These are phyloP conservation scores for Epinephelus cyanopodus DNA, from an alignment of 2,113 vertebrate genomes.

Conservation along the genomic window DNA sequence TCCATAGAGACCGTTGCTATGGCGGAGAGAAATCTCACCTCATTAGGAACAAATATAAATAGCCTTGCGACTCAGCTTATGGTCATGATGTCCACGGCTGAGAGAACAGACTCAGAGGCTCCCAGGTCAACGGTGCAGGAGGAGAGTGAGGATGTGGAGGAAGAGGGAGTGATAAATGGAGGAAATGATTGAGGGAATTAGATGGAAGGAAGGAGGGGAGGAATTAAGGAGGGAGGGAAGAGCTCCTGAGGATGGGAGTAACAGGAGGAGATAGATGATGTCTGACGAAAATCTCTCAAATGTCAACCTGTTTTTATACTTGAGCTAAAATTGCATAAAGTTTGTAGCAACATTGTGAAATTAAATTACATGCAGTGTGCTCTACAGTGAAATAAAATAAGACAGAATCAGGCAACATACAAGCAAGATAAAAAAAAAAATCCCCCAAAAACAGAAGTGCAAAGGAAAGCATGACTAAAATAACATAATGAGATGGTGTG, in stretches of 20 bases:
- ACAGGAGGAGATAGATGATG: conserved; percentile 2
- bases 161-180: conserved; percentile 48
- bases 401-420: background rate
- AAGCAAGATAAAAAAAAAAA: background rate
- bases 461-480: conserved; percentile 19
- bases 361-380: background rate
- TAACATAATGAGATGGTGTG: conserved; percentile 28
- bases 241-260: conserved; percentile 39
- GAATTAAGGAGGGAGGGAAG: conserved; percentile 16
- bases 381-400: conserved; percentile 8
- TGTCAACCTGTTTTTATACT: conserved; percentile 37
- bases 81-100: conserved; percentile 74
- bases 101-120: conserved; percentile 67
- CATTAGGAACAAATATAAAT: conserved; percentile 87
- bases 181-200: conserved; percentile 51
- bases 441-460: conserved; percentile 6
- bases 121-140: conserved; percentile 63
- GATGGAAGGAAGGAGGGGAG: conserved; percentile 17
- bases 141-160: conserved; percentile 39
- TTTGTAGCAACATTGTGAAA: background rate
- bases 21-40: conserved; percentile 82
- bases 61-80: conserved; percentile 77
- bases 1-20: conserved; percentile 86
- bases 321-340: background rate
- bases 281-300: conserved; percentile 31